Evolutionary conservation across 1,140 invertebrate species (phyloP), one percentile per base, ranked within the genome.

Genomic region (Stratiolaelaps scimitus): DNA sequence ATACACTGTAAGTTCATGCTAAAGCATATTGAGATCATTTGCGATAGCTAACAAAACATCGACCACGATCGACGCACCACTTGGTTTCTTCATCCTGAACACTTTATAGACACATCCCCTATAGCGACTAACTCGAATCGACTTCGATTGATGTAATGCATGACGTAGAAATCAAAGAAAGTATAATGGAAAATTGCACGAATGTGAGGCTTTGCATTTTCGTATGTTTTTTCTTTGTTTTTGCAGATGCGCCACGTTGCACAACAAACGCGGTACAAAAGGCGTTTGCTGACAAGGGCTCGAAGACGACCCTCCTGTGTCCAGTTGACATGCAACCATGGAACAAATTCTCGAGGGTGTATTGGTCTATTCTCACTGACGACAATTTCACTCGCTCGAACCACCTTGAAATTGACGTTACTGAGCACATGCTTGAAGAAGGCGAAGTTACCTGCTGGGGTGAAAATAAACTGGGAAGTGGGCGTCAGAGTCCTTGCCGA

Each of bases 381-480:
- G 53, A 60, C 53, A 60, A 60, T 34, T 60, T 26, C 10, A 60
- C 53, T 17, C 53, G 53, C 17, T 29, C 53, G 1, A 60, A 60
- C 34, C 53, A 26, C 23, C 23, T 60, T 26, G 53, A 60, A 10
- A 4, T 34, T 2, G 53, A 29, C 10, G 26, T 60, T 17, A 60
- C 26, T 26, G 53, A 60, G 20, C 20, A 60, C 17, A 60, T 60
- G 53, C 53, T 60, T 34, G 53, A 60, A 34, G 26, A 60, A 4
- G 53, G 53, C 15, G 53, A 60, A 60, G 53, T 60, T 26, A 29
- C 34, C 26, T 60, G 53, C 23, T 60, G 53, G 53, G 53, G 53
- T 5, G 53, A 60, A 34, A 60, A 60, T 26, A 60, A 60, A 26
- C 53, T 60, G 15, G 53, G 53, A n/a, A 60, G 53, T 60, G 53